Evolutionary conservation across 1,140 invertebrate species (phyloP), one percentile per base, ranked within the genome.

Genomic region (Aphis craccivora): DNA sequence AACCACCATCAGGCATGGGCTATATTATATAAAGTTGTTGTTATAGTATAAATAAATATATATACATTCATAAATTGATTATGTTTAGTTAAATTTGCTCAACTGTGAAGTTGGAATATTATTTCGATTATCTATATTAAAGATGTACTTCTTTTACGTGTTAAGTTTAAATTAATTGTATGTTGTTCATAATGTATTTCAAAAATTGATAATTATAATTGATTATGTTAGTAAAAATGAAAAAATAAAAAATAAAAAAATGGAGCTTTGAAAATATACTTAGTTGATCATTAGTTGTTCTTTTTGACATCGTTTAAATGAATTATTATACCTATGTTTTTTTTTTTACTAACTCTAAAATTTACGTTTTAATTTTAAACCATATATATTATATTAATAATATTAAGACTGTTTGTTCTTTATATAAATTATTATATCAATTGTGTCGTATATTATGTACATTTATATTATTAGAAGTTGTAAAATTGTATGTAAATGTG

Each of bases 61-160:
- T 53, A 89, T 48, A 40, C 30, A 35, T 89, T 53, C 14, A 45
- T 91, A 83, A n/a, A 81, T 37, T n/a, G 83, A 45, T 81, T 92
- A 76, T 83, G 9, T 81, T 92, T 53, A 93, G 45, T 93, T 93
- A 84, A 53, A 93, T 84, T 93, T 93, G 91, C 91, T 93, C 91
- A 84, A 93, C 91, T 51, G 9, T 40, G 8, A 84, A 51, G 91
- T 93, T 84, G 91, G 76, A 93, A 83, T 84, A 81, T 91, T 83
- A 53, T 53, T 92, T 84, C 67, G 60, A 91, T 45, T 91, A 48
- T 83, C 25, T 76, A 67, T 20, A 43, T 40, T 40, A 48, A 35
- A 48, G n/a, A 22, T 83, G 40, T 48, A 83, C 22, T 84, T 92
- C 35, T 51, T 84, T 84, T 84, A 93, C 51, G 76, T 83, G 23